A percentile compares a stretch with the other conserved stretches of the same genome.
phyloP scores from a whole-genome alignment of 2,797 vertebrate species.

The Muscicapa striata region DNA sequence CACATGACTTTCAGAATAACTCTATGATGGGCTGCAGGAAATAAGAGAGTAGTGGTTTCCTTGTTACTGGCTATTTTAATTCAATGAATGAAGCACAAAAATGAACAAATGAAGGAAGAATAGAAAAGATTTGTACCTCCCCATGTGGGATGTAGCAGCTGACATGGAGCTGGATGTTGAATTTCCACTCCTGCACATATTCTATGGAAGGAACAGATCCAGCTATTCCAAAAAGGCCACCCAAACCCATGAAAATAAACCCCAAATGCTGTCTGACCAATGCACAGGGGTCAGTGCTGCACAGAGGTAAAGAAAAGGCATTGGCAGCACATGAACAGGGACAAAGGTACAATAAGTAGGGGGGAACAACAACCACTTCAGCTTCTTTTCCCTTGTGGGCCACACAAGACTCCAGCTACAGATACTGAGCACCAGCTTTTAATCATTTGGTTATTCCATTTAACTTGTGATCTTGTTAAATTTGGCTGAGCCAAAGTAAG shows the following conservation, averaged over 20 bases:
- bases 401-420: not conserved
- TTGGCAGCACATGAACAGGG: fast-evolving
- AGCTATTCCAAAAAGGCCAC: not conserved
- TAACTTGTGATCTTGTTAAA: not conserved
- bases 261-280: not conserved
- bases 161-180: fast-evolving
- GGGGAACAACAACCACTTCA: not conserved
- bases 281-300: not conserved
- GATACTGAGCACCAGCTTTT: not conserved
- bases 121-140: not conserved
- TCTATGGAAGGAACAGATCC: not conserved
- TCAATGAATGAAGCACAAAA: not conserved
- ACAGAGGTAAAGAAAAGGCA: not conserved
- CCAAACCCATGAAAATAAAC: not conserved
- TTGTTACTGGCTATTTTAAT: not conserved
- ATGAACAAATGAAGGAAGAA: not conserved
- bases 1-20: not conserved
- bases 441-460: not conserved
- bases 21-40: not conserved
- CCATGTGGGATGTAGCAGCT: not conserved
- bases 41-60: not conserved
- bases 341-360: not conserved
- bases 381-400: not conserved
- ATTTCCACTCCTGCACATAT: not conserved
- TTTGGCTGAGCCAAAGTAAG: not conserved